A percentile compares a stretch with the other conserved stretches of the same genome.
Conservation (phyloP, 2,113 vertebrate species). For the Eretmochelys imbricata region DNA sequence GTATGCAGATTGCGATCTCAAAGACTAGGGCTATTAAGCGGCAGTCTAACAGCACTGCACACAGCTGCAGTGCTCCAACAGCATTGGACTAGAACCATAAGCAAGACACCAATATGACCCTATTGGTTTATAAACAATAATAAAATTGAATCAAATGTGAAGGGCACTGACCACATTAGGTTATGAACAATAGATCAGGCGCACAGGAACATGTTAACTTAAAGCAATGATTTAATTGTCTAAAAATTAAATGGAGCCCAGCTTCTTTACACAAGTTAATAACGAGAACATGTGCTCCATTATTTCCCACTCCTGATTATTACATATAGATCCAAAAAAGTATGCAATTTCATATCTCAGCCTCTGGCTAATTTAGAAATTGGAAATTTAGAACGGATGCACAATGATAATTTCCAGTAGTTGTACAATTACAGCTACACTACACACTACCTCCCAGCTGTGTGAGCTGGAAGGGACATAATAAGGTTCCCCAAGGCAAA, state of each 20-base stretch:
- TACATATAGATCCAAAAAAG: neutral
- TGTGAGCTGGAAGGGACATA: neutral
- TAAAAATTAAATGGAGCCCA: neutral
- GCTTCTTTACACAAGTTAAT: neutral
- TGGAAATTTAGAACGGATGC: neutral
- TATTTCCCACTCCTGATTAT: neutral
- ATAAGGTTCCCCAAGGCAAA: neutral
- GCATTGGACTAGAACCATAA: neutral
- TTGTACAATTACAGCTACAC: neutral
- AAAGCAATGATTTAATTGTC: neutral
- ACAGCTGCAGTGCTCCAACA: fast-evolving
- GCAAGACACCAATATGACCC: neutral
- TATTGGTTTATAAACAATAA: neutral
- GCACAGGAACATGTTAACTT: neutral
- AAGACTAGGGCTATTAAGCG: neutral
- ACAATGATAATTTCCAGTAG: neutral
- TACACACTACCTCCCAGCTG: neutral
- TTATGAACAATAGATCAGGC: neutral
- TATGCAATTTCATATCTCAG: neutral
- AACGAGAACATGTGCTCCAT: neutral
- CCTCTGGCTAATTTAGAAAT: neutral
- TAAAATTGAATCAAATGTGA: neutral
- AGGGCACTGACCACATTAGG: neutral
- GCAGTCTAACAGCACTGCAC: neutral
- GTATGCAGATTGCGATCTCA: neutral